Base-by-base conservation (phyloP, 2,888 invertebrate species). In the Empis stercorea region DNA sequence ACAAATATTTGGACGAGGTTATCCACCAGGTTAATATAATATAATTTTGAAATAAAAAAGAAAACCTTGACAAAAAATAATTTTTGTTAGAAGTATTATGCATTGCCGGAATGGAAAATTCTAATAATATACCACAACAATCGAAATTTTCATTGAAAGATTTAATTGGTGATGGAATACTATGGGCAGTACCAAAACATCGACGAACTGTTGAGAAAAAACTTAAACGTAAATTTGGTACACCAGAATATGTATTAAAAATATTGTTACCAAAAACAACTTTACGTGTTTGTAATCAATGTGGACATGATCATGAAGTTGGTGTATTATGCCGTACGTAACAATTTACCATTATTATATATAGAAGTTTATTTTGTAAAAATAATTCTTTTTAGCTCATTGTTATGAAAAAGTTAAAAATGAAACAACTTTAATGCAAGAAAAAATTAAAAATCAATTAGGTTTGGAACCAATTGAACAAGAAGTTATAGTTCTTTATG, bases 401-500 rank as follows among this genome's bases (percentile, higher is more conserved):
- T 95, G 95, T 63, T 95, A 94, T 60, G 76, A 79, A 44, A 85
- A 77, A 71, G 80, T 93, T 1, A 81, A 80, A 57, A 70, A 74
- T 46, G 94, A 95, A 73, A 94, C 94, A 0, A 72, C 81, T 62
- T 72, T 73, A 49, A 87, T 95, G 73, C 81, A 87, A 65, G 75
- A 79, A 1, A 76, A 79, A 55, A 87, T 94, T 54, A 73, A 80
- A 58, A 71, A 78, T 38, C 75, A 85, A 56, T 68, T 87, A 40
- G 80, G 80, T 10, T 66, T 83, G 10, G 73, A 77, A 46, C 85
- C 89, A 0, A 75, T 88, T 43, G 88, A 92, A 56, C 74, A 88
- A 60, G 89, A 93, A 67, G 84, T 94, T 10, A 74, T 87, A 30
- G 84, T 93, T 2, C 63, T 93, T 10, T 94, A 94, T 64, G 78